Base-by-base conservation (phyloP, 2,113 vertebrate species). In the Boleophthalmus pectinirostris region DNA sequence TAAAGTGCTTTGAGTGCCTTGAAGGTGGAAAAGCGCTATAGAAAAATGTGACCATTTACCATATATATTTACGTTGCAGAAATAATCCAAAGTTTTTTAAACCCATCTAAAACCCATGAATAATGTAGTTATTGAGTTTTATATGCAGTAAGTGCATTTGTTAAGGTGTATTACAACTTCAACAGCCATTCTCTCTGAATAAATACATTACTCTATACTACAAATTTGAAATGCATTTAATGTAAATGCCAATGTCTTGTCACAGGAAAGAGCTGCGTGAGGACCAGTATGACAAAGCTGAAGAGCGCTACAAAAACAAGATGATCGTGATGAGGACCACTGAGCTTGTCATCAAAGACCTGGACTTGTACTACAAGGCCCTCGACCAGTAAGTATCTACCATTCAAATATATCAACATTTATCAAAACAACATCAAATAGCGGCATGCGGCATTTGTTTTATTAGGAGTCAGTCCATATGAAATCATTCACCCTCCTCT, bases 321-420 rank as follows among this genome's bases (percentile, higher is more conserved):
- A 97, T 99, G 96, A 98, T 99, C 71, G 85, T 93, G 18, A 97
- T 97, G 96, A 95, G 97, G 74, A 99, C 97, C 49, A 99, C 97
- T 3, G 97, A 98, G 86, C 93, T 99, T 71, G 96, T 94, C 1
- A 98, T 96, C 85, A 98, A 96, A 82, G 98, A 99, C 77, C 90
- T 99, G 79, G 95, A 98, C 81, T 93, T 98, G 78, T 99, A 99
- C 85, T 98, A 98, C 88, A 98, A 98, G 84, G 95, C 97, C 38
- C 93, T 99, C 0, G 98, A 99, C 90, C 97, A 97, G 98, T 99
- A 85, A 95, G 97, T 96, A 60, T 38, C 5, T 20, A 20, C 0
- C 33, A 12, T 20, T n/a, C 2, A 49, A 14, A 46, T 7, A 65
- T n/a, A 20, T 18, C 16, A n/a, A 35, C 7, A 8, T 21, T 6